A percentile compares a stretch with the other conserved stretches of the same genome.
These are phyloP conservation scores for Eidolon helvum DNA, from an alignment of 2,113 vertebrate species.

Conservation along the genomic window DNA sequence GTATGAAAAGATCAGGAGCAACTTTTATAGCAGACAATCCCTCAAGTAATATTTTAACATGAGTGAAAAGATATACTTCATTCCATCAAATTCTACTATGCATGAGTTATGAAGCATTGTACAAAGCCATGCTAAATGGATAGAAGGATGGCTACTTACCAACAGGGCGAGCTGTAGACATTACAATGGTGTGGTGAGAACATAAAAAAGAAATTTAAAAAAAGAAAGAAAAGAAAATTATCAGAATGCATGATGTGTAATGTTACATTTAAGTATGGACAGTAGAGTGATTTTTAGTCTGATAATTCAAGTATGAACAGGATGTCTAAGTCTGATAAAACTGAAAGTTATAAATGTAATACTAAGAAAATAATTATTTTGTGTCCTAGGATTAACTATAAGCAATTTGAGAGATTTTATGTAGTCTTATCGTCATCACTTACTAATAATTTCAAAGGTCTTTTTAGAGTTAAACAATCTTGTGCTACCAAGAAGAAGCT, in stretches of 20 bases:
- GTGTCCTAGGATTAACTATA: constrained; percentile 32
- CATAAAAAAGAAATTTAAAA: constrained; percentile 89
- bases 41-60: constrained; percentile 66
- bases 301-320: constrained; percentile 73
- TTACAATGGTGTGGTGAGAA: constrained; percentile 97
- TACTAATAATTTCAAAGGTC: constrained; percentile 59
- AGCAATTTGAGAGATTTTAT: constrained; percentile 66
- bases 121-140: constrained; percentile 92
- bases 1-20: constrained; percentile 55
- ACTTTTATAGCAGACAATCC: constrained; percentile 40
- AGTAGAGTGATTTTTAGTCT: constrained; percentile 79
- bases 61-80: constrained; percentile 49
- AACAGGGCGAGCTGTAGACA: constrained; percentile 98
- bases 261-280: constrained; percentile 85
- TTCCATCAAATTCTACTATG: constrained; percentile 75
- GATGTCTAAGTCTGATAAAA: constrained; percentile 58
- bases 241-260: constrained; percentile 96
- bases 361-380: constrained; percentile 62
- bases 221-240: constrained; percentile 87
- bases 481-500: constrained; percentile 63
- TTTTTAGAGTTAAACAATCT: constrained; percentile 71
- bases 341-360: constrained; percentile 57
- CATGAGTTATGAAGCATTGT: constrained; percentile 85
- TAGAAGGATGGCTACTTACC: constrained; percentile 99
- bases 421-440: constrained; percentile 61